A percentile compares a stretch with the other conserved stretches of the same genome.
phyloP scores from a whole-genome alignment of 1,140 invertebrate species.

The Manduca sexta region DNA sequence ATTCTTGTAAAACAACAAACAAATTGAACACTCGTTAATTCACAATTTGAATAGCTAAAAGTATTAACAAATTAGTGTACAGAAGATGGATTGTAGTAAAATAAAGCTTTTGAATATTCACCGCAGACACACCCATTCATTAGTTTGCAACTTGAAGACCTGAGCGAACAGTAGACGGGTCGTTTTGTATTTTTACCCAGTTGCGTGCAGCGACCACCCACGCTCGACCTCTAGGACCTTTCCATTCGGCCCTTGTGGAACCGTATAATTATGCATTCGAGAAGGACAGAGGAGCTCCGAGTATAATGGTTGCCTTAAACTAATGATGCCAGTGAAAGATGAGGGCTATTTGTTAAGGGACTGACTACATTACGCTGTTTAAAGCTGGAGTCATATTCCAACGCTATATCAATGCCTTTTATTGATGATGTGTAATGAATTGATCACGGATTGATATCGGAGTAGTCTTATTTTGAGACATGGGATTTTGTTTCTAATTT shows the following conservation, averaged over 20 bases:
- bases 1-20: too few relatives aligned
- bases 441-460: neutral
- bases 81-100: neutral
- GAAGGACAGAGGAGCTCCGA: constrained; percentile 2
- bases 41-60: too few relatives aligned
- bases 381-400: constrained; percentile 10
- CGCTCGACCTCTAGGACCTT: constrained; percentile 8
- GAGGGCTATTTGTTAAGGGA: constrained; percentile 35
- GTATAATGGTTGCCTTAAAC: constrained; percentile 17
- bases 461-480: neutral
- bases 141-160: constrained; percentile 30
- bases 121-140: constrained; percentile 16
- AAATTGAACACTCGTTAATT: too few relatives aligned
- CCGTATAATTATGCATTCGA: too few relatives aligned
- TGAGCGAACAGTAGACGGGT: constrained; percentile 16
- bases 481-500: too few relatives aligned
- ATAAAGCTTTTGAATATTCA: constrained; percentile 13
- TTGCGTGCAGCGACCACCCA: constrained; percentile 13
- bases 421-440: neutral
- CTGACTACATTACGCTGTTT: constrained; percentile 22
- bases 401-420: neutral
- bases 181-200: constrained; percentile 27
- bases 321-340: constrained; percentile 38
- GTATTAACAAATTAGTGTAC: neutral
- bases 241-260: neutral